phyloP scores from a whole-genome alignment of 2,113 vertebrate species.

The Lepus americanus region DNA sequence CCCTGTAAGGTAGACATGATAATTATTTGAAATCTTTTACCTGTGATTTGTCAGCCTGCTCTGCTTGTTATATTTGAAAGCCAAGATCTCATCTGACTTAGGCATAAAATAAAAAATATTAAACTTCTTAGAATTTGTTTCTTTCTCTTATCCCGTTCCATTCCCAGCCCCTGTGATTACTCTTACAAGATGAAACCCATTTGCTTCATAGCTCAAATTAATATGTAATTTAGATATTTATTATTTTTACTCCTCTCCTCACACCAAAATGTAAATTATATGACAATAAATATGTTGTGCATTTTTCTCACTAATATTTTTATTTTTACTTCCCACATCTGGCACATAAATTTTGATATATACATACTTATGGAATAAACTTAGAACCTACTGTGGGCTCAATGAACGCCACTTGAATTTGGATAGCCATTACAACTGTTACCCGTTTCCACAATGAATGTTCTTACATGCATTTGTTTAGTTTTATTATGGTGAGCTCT shows the following conservation, averaged over 20 bases:
- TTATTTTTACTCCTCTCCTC: not conserved
- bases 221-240: not conserved
- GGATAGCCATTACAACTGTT: not conserved
- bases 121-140: not conserved
- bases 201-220: not conserved
- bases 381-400: not conserved
- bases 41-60: not conserved
- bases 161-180: not conserved
- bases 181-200: not conserved
- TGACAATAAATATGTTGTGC: not conserved
- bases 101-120: not conserved
- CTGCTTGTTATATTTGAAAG: conserved; percentile 30
- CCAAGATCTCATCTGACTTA: conserved; percentile 36
- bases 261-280: not conserved
- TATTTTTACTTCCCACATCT: not conserved
- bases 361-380: not conserved
- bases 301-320: not conserved
- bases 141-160: not conserved
- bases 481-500: not conserved
- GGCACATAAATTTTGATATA: not conserved
- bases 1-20: not conserved
- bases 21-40: not conserved
- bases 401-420: not conserved
- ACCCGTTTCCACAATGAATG: not conserved
- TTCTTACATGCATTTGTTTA: not conserved